These are phyloP conservation scores for Periophthalmus magnuspinnatus DNA, from an alignment of 2,797 vertebrate genomes.

Conservation along the genomic window DNA sequence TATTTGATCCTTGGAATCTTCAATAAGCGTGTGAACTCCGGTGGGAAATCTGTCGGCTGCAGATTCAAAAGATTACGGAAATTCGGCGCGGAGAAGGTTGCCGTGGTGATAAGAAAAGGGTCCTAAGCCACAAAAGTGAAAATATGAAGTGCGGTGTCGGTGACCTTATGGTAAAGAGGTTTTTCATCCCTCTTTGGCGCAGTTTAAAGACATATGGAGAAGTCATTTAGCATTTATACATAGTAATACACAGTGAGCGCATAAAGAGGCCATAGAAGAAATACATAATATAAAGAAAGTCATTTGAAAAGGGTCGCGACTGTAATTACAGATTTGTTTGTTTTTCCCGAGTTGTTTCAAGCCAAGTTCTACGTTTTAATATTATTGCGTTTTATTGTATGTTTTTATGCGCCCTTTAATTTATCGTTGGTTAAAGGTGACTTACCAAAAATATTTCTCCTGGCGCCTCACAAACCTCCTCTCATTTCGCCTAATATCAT, in stretches of 20 bases:
- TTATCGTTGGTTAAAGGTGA: conserved; percentile 7
- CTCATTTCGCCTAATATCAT: not conserved
- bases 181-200: conserved; percentile 39
- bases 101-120: conserved; percentile 39
- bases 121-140: conserved; percentile 56
- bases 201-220: conserved; percentile 48
- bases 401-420: not conserved
- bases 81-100: conserved; percentile 57
- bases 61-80: conserved; percentile 68
- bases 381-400: not conserved
- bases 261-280: not conserved
- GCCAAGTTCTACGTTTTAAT: not conserved
- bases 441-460: not conserved
- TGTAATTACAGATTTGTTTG: not conserved
- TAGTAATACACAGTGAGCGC: not conserved
- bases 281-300: not conserved
- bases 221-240: conserved; percentile 36
- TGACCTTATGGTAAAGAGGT: conserved; percentile 72
- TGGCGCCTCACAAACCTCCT: not conserved
- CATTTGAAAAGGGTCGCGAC: conserved; percentile 3
- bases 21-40: conserved; percentile 63
- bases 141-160: conserved; percentile 58
- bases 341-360: not conserved
- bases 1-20: conserved; percentile 59
- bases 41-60: conserved; percentile 72